Conservation (phyloP, 2,113 vertebrate genomes). For the Ifrita kowaldi region DNA sequence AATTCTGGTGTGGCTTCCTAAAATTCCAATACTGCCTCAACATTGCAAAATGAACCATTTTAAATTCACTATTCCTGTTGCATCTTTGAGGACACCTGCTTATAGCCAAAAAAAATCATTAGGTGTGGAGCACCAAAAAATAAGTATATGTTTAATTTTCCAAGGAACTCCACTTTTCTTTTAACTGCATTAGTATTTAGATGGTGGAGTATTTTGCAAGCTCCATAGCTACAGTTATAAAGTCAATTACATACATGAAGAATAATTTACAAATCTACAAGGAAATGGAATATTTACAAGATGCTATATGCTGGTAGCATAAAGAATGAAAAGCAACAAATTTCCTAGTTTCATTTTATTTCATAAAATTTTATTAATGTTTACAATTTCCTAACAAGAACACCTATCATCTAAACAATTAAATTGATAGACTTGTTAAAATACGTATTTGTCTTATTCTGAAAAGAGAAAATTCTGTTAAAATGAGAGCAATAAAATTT, state of each 20-base stretch:
- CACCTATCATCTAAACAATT: neutral
- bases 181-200: neutral
- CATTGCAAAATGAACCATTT: neutral
- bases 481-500: slow-evolving; percentile 40
- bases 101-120: neutral
- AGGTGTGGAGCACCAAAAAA: neutral
- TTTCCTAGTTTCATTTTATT: neutral
- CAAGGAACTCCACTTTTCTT: neutral
- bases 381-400: neutral
- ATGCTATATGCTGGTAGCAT: neutral
- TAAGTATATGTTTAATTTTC: neutral
- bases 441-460: neutral
- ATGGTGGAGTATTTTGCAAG: neutral
- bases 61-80: neutral
- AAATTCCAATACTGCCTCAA: neutral
- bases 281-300: neutral
- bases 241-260: neutral
- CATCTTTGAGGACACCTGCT: neutral
- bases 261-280: neutral
- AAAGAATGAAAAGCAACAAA: neutral
- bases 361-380: slow-evolving; percentile 6
- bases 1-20: neutral
- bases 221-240: neutral
- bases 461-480: neutral
- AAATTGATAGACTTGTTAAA: neutral